Evolutionary conservation across 2,797 vertebrate species (phyloP), one percentile per base, ranked within the genome.

Genomic region (Glyptemys insculpta): DNA sequence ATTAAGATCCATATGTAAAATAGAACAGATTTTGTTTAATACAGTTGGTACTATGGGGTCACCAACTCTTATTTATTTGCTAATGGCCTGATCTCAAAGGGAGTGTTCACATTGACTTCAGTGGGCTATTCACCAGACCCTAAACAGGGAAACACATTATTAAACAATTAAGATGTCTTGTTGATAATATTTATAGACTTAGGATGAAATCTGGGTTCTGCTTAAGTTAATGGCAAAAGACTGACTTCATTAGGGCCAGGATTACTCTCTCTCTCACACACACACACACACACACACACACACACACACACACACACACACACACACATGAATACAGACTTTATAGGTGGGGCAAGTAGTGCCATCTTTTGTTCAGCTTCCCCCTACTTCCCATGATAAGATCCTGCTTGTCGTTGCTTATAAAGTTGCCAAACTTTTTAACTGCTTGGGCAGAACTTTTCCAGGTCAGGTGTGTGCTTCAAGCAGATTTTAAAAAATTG

Each of bases 161-260:
- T 80, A 14, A 49, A n/a, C 52, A 21, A 0, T 68, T 93, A 41
- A 1, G 0, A 1, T 78, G 19, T n/a, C 88, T 62, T 29, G 3
- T 49, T 88, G 0, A n/a, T 53, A 5, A 15, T 84, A 21, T 83
- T 95, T 94, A 72, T 27, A 86, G 62, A 3, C 3, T 15, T n/a
- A 37, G 3, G 80, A 15, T 31, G 79, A 23, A 31, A 57, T 25
- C 52, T 74, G 49, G 25, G 8, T 29, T 79, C 16, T 4, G n/a
- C 49, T 79, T 53, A 89, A 93, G 49, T 10, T 62, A 90, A 56
- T 56, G 1, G 9, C 2, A 92, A 88, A 92, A 1, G 54, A 4
- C 44, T 85, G 8, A 19, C 11, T 88, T 91, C 88, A 9, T 41
- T 81, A 91, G 50, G 18, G 1, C 18, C 47, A 9, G 8, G 11